Evolutionary conservation across 2,888 invertebrate genomes (phyloP), one percentile per base, ranked within the genome.

Genomic region (Strigamia transsilvanica): DNA sequence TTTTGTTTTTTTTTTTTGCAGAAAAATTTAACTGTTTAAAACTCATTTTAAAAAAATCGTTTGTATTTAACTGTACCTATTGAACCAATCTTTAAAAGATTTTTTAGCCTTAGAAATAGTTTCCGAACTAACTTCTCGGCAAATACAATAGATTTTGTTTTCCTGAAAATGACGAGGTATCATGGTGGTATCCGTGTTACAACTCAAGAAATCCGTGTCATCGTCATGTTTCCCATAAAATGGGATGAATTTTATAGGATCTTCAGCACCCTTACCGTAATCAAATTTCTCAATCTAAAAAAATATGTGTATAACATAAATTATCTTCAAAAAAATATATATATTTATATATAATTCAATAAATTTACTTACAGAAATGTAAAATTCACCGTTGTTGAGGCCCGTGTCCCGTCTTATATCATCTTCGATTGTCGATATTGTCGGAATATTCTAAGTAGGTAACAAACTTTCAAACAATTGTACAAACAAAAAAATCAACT

Each of bases 281-380:
- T 61, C 61, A 61, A 61, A 61, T 10, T 61, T 61, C 10, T 61
- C 61, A n/a, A 61, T 23, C 61, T 61, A 61, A 56, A 18, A 2
- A 56, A 9, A 15, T 21, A 21, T 6, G n/a, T n/a, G n/a, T n/a
- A 18, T 9, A 61, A 46, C 5, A 46, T 15, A 46, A 46, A 46
- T 10, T 46, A 46, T 38, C 12, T 13, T 6, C 15, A 18, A 51
- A 18, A 51, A 18, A 10, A 51, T 4, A 15, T 51, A 1, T 51
- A 51, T 10, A 51, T 6, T 4, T n/a, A 51, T 4, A 13, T 51
- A 9, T 51, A 51, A 51, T 51, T n/a, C 13, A n/a, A 9, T 51
- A n/a, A n/a, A 51, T 51, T 51, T 21, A 23, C 18, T 4, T 21
- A 61, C 61, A 61, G 18, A 18, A 61, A 61, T 23, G 12, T 61